Evolutionary conservation across 2,113 vertebrate genomes (phyloP), one percentile per base, ranked within the genome.

Genomic region (Ceyx margarethae): DNA sequence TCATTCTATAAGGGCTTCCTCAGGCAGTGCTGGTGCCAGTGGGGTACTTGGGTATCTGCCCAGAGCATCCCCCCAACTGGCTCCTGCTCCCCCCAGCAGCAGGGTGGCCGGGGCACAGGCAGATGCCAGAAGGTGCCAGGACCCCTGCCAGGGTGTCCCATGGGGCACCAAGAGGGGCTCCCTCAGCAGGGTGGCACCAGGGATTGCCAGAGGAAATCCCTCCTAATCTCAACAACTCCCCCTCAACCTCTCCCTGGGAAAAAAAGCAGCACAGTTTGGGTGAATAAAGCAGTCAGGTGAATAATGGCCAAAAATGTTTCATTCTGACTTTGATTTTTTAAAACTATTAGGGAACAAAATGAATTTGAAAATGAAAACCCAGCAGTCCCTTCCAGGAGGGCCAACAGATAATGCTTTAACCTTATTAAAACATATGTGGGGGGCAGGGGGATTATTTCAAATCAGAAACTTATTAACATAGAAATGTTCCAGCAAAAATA

Each of bases 391-490:
- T 80, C 60, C 85, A 82, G 14, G 20, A 56, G 45, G 74, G 77
- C 61, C 60, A 43, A 57, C 76, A 81, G 79, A 88, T 71, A 77
- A 78, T 11, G 77, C 23, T 60, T 67, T 90, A 81, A 88, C 90
- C 89, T 73, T 72, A 76, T 85, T 93, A 89, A 91, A 90, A 22
- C 6, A 5, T 6, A 15, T 45, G 64, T 21, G 35, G 60, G 31
- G 60, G 13, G 29, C 22, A 8, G 48, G 20, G 25, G 1, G 29
- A 29, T 19, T 57, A 65, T 74, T 95, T 89, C 64, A 73, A 82
- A 80, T 60, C 31, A 77, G 81, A 91, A 93, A 61, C n/a, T 73
- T 84, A 91, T 81, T 90, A 93, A 94, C 62, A 66, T 46, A 76
- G 88, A 89, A 83, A 84, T 54, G 62, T 35, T 69, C 54, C 54